phyloP scores from a whole-genome alignment of 2,113 vertebrate species.

The Hippocampus zosterae region DNA sequence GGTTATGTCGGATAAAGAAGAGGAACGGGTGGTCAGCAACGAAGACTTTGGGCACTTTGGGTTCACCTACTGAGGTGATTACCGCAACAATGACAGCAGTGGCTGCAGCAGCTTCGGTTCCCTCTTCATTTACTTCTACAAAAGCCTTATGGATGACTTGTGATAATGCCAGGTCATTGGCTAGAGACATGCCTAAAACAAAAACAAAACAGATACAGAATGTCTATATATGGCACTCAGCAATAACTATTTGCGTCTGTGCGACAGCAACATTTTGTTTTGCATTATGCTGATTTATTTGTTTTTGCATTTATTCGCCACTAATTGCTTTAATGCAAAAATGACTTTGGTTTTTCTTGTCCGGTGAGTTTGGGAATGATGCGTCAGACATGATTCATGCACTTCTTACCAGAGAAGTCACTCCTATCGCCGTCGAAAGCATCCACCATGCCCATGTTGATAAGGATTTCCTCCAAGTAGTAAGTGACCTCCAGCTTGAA shows the following conservation, averaged over 20 bases:
- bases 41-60: constrained; percentile 53
- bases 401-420: constrained; percentile 66
- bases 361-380: not conserved
- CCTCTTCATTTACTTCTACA: constrained; percentile 81
- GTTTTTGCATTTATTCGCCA: not conserved
- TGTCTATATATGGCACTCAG: not conserved
- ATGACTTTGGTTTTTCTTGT: not conserved
- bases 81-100: constrained; percentile 27
- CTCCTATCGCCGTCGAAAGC: constrained; percentile 62
- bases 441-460: constrained; percentile 72
- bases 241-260: not conserved
- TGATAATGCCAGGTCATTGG: constrained; percentile 69
- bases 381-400: not conserved
- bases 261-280: not conserved
- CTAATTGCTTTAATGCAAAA: no score
- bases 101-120: constrained; percentile 75
- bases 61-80: not conserved
- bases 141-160: constrained; percentile 79
- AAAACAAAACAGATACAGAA: not conserved
- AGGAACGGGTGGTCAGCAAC: constrained; percentile 82
- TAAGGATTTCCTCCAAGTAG: constrained; percentile 63
- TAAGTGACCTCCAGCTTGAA: constrained; percentile 74
- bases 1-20: constrained; percentile 78
- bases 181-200: constrained; percentile 68
- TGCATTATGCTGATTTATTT: not conserved